phyloP scores from a whole-genome alignment of 2,113 vertebrate species.

The Progne subis region DNA sequence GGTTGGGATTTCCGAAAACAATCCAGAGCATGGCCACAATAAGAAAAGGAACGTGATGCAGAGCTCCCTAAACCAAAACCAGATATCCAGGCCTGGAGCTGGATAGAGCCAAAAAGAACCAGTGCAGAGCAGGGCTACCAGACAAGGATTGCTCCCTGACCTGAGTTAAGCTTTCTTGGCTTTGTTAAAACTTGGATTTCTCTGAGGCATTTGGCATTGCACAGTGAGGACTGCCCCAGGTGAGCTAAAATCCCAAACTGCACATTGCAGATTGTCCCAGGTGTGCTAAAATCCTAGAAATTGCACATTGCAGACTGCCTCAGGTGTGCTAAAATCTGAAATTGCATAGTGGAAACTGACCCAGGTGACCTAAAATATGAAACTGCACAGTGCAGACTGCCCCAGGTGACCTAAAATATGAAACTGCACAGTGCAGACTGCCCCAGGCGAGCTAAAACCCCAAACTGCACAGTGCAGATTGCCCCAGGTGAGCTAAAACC shows the following conservation, averaged over 20 bases:
- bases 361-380: not conserved
- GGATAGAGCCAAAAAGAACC: not conserved
- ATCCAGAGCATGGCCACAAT: not conserved
- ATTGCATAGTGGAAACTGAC: not conserved
- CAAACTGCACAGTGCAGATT: not conserved
- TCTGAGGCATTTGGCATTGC: not conserved
- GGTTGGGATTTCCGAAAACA: not conserved
- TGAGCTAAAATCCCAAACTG: not conserved
- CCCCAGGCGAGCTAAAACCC: not conserved
- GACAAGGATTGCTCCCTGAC: not conserved
- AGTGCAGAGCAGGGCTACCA: not conserved
- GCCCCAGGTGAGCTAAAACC: not conserved
- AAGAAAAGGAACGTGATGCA: not conserved
- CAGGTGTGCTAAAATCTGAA: not conserved
- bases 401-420: not conserved
- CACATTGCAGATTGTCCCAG: too few relatives aligned
- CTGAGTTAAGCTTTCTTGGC: not conserved
- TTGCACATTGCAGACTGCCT: not conserved
- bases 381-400: not conserved
- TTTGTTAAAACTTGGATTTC: not conserved
- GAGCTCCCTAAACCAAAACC: not conserved
- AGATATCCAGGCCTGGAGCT: not conserved
- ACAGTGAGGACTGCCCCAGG: not conserved
- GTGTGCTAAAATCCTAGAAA: not conserved
- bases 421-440: not conserved